Evolutionary conservation across 2,888 invertebrate species (phyloP), one percentile per base, ranked within the genome.

Genomic region (Timema podura): DNA sequence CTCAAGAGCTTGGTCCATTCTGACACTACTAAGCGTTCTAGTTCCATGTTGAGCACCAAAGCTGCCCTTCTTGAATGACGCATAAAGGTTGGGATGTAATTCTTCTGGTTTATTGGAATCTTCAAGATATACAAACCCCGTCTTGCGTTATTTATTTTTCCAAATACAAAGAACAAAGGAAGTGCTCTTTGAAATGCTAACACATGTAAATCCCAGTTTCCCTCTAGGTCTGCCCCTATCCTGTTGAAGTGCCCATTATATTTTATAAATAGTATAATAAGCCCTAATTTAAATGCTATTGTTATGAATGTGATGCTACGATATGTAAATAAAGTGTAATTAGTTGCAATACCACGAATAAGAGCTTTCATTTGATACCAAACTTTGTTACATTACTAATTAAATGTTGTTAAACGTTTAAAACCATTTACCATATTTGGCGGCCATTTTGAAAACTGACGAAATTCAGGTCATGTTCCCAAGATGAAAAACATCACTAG

Each of bases 91-190:
- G n/a, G 5, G n/a, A 16, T 54, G 54, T 16, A 7, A 11, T 54
- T 13, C 54, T 54, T 54, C 54, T 7, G 6, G n/a, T 54, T 54
- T 13, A 5, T 54, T 54, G 16, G 15, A 54, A 54, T 54, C 13
- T 16, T 6, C 54, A 54, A 54, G n/a, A 13, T 54, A 54, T 13
- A 54, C 54, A 54, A 6, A 54, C 54, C 54, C 54, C 54, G 16
- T 54, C 54, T 54, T 54, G 10, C 54, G 2, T 54, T 5, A 54
- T 54, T 54, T 15, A 54, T 13, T 8, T 54, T 54, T 54, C 54
- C 54, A 54, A 54, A 54, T 54, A 6, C 54, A 54, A 54, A 54
- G n/a, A 54, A 54, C 54, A 54, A 54, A 54, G 8, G 15, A 54
- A 54, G 54, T 54, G 54, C 54, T 54, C 16, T 54, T 54, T 54